A percentile compares a stretch with the other conserved stretches of the same genome.
These are phyloP conservation scores for Protaetia brevitarsis DNA, from an alignment of 1,140 invertebrate genomes.

Conservation along the genomic window DNA sequence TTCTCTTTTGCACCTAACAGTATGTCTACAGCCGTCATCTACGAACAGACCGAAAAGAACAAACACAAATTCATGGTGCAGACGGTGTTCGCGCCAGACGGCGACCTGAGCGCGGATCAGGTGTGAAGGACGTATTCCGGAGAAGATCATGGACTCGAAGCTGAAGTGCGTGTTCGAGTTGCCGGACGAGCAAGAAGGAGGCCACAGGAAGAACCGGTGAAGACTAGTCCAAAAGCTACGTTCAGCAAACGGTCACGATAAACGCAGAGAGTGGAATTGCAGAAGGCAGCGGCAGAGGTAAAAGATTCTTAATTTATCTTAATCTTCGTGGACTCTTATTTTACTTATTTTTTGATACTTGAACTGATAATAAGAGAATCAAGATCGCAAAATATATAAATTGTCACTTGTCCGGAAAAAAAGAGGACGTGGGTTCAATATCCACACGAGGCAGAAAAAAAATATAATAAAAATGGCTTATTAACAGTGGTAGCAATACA, in stretches of 20 bases:
- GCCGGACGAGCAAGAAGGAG: conserved; percentile 54
- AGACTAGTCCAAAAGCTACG: conserved; percentile 35
- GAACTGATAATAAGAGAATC: no score
- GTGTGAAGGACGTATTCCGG: conserved; percentile 83
- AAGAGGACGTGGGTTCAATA: no score
- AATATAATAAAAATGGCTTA: no score
- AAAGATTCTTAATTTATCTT: neutral
- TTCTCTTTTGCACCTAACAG: conserved; percentile 59
- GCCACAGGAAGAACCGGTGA: conserved; percentile 40
- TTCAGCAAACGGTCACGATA: conserved; percentile 23
- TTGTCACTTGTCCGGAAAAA: no score
- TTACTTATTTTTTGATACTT: no score
- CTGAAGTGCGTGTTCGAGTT: conserved; percentile 92
- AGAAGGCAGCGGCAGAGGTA: conserved; percentile 69
- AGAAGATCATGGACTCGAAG: conserved; percentile 90
- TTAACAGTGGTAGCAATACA: no score
- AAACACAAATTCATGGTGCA: conserved; percentile 99
- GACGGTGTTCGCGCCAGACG: conserved; percentile 81
- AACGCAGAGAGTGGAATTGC: conserved; percentile 56
- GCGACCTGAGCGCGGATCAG: conserved; percentile 68
- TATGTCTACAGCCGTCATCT: conserved; percentile 94
- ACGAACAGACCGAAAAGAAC: conserved; percentile 90
- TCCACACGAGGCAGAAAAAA: no score
- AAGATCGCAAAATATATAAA: no score
- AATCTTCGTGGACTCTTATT: no score